These are phyloP conservation scores for Siphamia tubifer DNA, from an alignment of 2,113 vertebrate species.

Conservation along the genomic window DNA sequence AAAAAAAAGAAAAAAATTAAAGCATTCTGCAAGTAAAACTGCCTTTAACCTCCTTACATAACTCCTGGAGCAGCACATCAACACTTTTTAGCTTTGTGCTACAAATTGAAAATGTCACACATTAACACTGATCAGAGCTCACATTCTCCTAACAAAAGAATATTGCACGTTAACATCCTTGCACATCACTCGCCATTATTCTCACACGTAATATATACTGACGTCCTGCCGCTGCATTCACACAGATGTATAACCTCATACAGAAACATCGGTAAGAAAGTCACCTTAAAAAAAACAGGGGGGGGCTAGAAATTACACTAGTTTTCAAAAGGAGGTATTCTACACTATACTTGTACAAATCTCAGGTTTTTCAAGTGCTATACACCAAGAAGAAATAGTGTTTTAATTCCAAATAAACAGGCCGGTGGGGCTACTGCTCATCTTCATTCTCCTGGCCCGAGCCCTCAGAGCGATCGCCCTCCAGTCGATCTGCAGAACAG, in stretches of 20 bases:
- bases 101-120: conserved; percentile 85
- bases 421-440: conserved; percentile 78
- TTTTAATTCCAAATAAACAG: conserved; percentile 51
- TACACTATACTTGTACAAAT: conserved; percentile 91
- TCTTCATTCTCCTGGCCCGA: conserved; percentile 96
- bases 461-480: conserved; percentile 94
- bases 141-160: conserved; percentile 83
- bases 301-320: conserved; percentile 88
- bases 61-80: conserved; percentile 89
- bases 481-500: conserved; percentile 84
- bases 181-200: conserved; percentile 77
- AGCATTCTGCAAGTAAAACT: conserved; percentile 71
- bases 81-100: conserved; percentile 85
- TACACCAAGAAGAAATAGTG: conserved; percentile 65
- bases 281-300: conserved; percentile 82
- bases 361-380: conserved; percentile 80
- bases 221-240: conserved; percentile 72
- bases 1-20: conserved; percentile 77
- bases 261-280: conserved; percentile 87
- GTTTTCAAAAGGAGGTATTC: conserved; percentile 91
- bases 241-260: conserved; percentile 77
- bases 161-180: conserved; percentile 90
- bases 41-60: conserved; percentile 86
- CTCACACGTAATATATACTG: conserved; percentile 67
- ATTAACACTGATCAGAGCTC: conserved; percentile 86